These are phyloP conservation scores for Neolamprologus falcicula DNA, from an alignment of 2,113 vertebrate genomes.

Conservation along the genomic window DNA sequence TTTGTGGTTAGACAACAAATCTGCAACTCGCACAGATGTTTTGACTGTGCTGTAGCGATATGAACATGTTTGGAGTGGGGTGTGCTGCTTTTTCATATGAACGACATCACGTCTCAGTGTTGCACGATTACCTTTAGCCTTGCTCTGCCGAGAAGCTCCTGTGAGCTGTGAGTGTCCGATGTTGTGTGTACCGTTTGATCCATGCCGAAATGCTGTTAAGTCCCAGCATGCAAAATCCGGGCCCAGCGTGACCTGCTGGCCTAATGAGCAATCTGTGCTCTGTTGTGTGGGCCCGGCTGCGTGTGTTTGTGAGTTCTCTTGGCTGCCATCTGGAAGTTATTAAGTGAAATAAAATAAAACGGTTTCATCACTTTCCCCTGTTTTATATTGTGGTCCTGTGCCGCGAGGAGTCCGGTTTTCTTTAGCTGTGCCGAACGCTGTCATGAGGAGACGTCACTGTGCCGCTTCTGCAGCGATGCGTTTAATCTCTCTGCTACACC, in stretches of 20 bases:
- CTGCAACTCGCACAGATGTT: conserved; percentile 12
- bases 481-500: conserved; percentile 23
- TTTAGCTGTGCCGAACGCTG: conserved; percentile 7
- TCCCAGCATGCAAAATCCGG: conserved; percentile 37
- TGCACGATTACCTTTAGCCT: not conserved
- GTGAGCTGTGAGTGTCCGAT: not conserved
- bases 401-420: not conserved
- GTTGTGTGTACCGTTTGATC: conserved; percentile 14
- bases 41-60: conserved; percentile 8
- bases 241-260: conserved; percentile 54
- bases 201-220: conserved; percentile 21
- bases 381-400: not conserved
- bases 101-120: not conserved
- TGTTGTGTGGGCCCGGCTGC: not conserved
- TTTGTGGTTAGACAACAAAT: conserved; percentile 38
- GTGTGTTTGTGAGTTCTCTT: not conserved
- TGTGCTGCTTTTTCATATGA: not conserved
- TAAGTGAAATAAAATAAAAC: conserved; percentile 38
- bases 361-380: not conserved
- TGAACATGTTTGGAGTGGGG: not conserved
- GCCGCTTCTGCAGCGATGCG: not conserved
- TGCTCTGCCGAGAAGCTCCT: not conserved
- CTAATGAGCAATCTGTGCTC: conserved; percentile 52
- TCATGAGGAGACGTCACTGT: conserved; percentile 26
- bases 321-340: conserved; percentile 45